Conservation (phyloP, 2,113 vertebrate species). For the Upupa epops region DNA sequence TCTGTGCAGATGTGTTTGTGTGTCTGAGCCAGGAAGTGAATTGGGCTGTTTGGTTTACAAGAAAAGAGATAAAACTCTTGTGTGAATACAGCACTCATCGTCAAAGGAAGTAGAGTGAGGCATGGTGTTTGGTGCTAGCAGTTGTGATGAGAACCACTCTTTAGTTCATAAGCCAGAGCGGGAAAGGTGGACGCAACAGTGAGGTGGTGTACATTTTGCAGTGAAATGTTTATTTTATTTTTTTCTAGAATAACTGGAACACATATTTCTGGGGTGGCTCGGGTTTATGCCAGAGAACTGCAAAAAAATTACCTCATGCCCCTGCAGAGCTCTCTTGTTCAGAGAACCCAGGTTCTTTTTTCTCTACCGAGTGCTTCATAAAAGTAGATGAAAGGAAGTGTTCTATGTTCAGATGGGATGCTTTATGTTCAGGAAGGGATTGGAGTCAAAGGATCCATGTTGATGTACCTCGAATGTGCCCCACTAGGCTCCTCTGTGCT, state of each 20-base stretch:
- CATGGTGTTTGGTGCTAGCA: neutral
- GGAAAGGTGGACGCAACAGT: neutral
- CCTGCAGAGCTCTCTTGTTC: neutral
- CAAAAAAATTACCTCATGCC: neutral
- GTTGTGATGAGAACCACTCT: neutral
- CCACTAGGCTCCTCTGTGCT: neutral
- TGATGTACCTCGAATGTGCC: neutral
- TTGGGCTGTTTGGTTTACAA: slow-evolving; percentile 15
- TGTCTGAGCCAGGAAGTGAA: slow-evolving; percentile 46
- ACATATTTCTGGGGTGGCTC: neutral
- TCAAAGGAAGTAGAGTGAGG: slow-evolving; percentile 22
- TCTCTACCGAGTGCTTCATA: neutral
- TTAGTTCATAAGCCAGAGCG: neutral
- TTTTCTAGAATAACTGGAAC: neutral
- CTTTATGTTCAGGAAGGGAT: slow-evolving; percentile 26
- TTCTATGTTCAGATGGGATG: neutral
- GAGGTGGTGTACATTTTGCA: neutral
- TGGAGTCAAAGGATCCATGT: slow-evolving; percentile 23
- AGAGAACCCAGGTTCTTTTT: neutral
- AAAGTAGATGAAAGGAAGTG: slow-evolving; percentile 33
- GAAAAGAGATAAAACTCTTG: slow-evolving; percentile 11
- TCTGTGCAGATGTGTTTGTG: neutral
- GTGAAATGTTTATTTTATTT: neutral
- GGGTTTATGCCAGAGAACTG: neutral
- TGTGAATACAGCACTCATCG: neutral